Evolutionary conservation across 2,888 invertebrate genomes (phyloP), one percentile per base, ranked within the genome.

Genomic region (Tuberolachnus salignus): DNA sequence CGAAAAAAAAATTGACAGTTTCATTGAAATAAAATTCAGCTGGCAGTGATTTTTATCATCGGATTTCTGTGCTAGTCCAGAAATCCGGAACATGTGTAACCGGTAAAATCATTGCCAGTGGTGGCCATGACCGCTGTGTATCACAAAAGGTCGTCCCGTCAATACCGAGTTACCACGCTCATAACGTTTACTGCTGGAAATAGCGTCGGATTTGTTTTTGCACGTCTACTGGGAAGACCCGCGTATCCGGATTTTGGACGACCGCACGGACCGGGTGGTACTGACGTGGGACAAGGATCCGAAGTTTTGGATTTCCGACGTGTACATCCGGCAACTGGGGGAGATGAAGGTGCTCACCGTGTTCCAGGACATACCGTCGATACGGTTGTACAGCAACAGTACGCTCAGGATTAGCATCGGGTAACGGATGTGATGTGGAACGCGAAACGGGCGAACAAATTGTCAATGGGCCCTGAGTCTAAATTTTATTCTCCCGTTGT

Each of bases 381-480:
- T 90, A 81, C 86, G 89, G 82, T 86, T 90, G 61, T 89, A 89
- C 85, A 86, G 87, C 82, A 89, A 90, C 85, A 88, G 88, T 86
- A 90, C 89, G 84, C 87, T 90, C 85, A 88, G 89, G 85, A 88
- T 89, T 86, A 89, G 89, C 87, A 89, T 89, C 85, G 89, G 90
- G 90, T 89, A 86, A 87, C 87, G 87, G 16, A 46, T 61, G 34
- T 46, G 46, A 59, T 16, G 23, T 21, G 26, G 34, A 34, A 13
- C 16, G 16, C 6, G 44, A 51, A 19, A 69, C 6, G 34, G 34
- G 34, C 34, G 34, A 6, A 34, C 34, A 6, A 69, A 69, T 53
- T 26, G 51, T 69, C 34, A 46, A 46, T 46, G 10, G 10, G n/a
- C n/a, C 46, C 2, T 46, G 13, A 46, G 34, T 3, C 13, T 46